A percentile compares a stretch with the other conserved stretches of the same genome.
Conservation (phyloP, 2,888 invertebrate species). For the Galerucella calmariensis region DNA sequence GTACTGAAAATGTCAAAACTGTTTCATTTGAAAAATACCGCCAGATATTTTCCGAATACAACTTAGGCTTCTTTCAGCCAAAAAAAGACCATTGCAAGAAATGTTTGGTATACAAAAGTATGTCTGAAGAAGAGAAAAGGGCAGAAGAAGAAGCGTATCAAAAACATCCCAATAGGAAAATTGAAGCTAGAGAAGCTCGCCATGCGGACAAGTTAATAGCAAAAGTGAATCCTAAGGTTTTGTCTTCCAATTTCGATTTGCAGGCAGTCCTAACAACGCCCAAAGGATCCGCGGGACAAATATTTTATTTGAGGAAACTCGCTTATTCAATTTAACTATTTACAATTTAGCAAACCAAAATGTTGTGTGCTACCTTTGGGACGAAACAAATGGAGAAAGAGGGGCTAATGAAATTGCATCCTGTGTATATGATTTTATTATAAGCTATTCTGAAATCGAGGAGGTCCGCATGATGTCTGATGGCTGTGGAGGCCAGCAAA, state of each 20-base stretch:
- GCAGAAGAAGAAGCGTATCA: conserved; percentile 33
- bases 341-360: conserved; percentile 41
- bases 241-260: conserved; percentile 54
- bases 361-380: conserved; percentile 52
- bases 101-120: conserved; percentile 44
- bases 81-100: conserved; percentile 52
- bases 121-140: conserved; percentile 41
- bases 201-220: conserved; percentile 50
- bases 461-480: conserved; percentile 44
- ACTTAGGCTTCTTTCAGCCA: conserved; percentile 48
- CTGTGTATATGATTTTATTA: conserved; percentile 44
- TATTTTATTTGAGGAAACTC: conserved; percentile 54
- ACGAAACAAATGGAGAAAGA: conserved; percentile 55
- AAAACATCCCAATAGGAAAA: conserved; percentile 45
- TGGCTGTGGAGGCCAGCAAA: conserved; percentile 37
- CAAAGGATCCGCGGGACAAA: conserved; percentile 51
- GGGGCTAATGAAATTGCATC: conserved; percentile 53
- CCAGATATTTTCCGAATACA: conserved; percentile 44
- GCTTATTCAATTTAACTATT: conserved; percentile 50
- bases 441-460: conserved; percentile 26
- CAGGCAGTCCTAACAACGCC: conserved; percentile 52
- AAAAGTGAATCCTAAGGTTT: conserved; percentile 40
- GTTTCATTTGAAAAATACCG: conserved; percentile 34
- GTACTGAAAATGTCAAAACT: background rate
- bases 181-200: conserved; percentile 43